Evolutionary conservation across 2,797 vertebrate genomes (phyloP).

Genomic region (Graptemys geographica): DNA sequence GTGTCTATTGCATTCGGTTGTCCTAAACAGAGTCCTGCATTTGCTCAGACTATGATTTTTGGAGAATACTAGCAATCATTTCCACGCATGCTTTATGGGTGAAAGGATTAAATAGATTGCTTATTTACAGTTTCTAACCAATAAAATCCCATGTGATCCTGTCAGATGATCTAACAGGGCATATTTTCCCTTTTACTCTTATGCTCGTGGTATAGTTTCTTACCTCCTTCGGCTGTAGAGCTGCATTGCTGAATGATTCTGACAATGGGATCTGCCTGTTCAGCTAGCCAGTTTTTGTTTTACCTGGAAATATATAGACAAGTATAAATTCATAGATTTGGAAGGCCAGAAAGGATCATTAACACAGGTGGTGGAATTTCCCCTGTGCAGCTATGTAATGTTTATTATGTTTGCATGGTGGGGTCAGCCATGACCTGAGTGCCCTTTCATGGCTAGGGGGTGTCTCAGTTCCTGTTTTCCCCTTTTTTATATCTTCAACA

Average conservation of each 20-base stretch:
- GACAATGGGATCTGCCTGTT: neutral
- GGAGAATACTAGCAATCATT: neutral
- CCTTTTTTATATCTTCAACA: too few relatives aligned
- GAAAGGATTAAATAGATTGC: neutral
- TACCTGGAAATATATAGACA: neutral
- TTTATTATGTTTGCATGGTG: neutral
- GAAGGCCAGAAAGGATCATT: neutral
- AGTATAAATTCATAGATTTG: neutral
- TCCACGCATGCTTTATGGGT: fast-evolving
- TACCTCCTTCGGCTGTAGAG: neutral
- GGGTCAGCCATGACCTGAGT: too few relatives aligned
- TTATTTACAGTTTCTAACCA: neutral
- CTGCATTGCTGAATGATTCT: neutral
- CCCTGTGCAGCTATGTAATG: neutral
- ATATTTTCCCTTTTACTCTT: neutral
- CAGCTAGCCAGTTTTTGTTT: neutral
- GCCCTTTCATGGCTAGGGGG: too few relatives aligned
- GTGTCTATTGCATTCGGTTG: neutral
- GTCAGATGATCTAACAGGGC: neutral
- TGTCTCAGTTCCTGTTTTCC: too few relatives aligned
- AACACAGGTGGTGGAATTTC: neutral
- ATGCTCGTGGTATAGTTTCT: neutral
- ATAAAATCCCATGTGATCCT: neutral
- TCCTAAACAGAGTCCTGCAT: neutral
- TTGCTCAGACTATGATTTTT: neutral